A percentile compares a stretch with the other conserved stretches of the same genome.
These are phyloP conservation scores for Chelmon rostratus DNA, from an alignment of 2,797 vertebrate genomes.

Conservation along the genomic window DNA sequence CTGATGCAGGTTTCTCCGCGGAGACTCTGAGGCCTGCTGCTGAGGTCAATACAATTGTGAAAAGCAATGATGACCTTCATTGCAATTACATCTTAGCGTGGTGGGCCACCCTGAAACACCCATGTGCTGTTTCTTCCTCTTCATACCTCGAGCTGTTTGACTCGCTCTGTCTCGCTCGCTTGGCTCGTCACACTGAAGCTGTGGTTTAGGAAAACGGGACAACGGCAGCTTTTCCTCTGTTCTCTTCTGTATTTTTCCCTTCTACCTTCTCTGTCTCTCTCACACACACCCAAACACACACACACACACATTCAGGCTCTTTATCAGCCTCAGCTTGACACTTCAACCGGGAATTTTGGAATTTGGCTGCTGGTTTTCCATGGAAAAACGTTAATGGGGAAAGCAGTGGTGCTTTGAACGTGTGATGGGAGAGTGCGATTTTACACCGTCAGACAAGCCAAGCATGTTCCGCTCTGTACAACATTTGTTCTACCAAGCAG, in stretches of 20 bases:
- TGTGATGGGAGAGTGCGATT: slow-evolving; percentile 76
- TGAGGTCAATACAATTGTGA: slow-evolving; percentile 23
- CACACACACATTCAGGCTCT: slow-evolving; percentile 35
- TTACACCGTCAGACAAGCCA: slow-evolving; percentile 76
- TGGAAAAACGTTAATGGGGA: slow-evolving; percentile 82
- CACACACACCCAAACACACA: slow-evolving; percentile 29
- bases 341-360: slow-evolving; percentile 76
- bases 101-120: slow-evolving; percentile 66
- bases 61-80: slow-evolving; percentile 42
- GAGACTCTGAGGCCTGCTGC: slow-evolving; percentile 23
- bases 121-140: slow-evolving; percentile 54
- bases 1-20: slow-evolving; percentile 41
- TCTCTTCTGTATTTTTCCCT: slow-evolving; percentile 54
- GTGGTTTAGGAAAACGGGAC: slow-evolving; percentile 75
- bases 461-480: slow-evolving; percentile 81
- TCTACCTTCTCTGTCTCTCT: slow-evolving; percentile 46
- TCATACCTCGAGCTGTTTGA: slow-evolving; percentile 43
- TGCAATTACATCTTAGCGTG: slow-evolving; percentile 40
- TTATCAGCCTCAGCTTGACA: slow-evolving; percentile 69
- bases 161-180: slow-evolving; percentile 47
- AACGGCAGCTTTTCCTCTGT: slow-evolving; percentile 70
- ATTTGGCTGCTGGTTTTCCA: slow-evolving; percentile 78
- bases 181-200: slow-evolving; percentile 49
- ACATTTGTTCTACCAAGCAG: slow-evolving; percentile 76
- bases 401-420: slow-evolving; percentile 80